Percentiles rank a stretch among this genome's conserved stretches.
Conservation (phyloP, 2,888 invertebrate species). For the Poecilus cupreus region DNA sequence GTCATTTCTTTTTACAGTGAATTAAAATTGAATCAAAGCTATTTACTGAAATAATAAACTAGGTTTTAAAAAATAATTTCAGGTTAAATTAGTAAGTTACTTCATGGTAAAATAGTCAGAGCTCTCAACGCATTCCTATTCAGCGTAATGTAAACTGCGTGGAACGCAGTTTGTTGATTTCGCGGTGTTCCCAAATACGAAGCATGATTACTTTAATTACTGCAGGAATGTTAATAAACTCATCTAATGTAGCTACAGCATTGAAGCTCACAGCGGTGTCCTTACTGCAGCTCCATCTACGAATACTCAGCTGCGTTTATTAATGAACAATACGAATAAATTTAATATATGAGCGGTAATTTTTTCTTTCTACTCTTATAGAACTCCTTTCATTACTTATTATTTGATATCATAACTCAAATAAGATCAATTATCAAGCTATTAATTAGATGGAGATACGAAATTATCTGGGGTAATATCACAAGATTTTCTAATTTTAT, state of each 20-base stretch:
- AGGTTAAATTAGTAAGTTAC: too few relatives aligned
- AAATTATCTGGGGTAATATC: neutral
- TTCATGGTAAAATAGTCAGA: neutral
- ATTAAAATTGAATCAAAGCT: too few relatives aligned
- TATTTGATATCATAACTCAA: neutral
- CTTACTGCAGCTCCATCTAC: neutral
- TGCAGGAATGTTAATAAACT: constrained; percentile 55
- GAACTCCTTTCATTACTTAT: neutral
- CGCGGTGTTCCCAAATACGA: constrained; percentile 30
- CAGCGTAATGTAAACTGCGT: neutral
- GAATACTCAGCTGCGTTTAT: neutral
- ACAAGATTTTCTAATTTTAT: too few relatives aligned
- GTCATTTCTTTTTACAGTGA: too few relatives aligned
- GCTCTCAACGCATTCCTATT: neutral
- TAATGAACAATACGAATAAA: neutral
- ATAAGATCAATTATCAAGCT: neutral
- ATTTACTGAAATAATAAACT: too few relatives aligned
- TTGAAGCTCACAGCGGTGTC: constrained; percentile 38
- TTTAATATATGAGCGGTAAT: neutral
- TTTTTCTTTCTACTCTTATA: neutral
- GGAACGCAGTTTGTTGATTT: neutral
- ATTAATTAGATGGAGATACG: neutral
- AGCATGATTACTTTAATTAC: constrained; percentile 53
- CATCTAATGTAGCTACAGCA: constrained; percentile 33
- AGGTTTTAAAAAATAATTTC: too few relatives aligned